Evolutionary conservation across 2,797 vertebrate genomes (phyloP), one percentile per base, ranked within the genome.

Genomic region (Psittacula echo): DNA sequence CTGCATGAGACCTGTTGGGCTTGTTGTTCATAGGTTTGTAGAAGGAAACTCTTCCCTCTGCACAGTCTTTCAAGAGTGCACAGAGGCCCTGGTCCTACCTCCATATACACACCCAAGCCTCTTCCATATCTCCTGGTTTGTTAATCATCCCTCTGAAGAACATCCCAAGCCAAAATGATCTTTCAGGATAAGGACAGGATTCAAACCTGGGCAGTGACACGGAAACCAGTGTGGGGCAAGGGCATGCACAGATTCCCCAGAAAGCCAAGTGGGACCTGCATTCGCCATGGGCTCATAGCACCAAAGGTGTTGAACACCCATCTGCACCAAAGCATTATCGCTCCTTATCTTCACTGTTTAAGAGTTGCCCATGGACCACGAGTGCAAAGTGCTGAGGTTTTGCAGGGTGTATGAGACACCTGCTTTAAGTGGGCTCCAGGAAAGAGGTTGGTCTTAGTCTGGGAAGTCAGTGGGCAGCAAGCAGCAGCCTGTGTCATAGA

Each of bases 181-280:
- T 2, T 1, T n/a, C 18, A 23, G 34, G 9, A 3, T 34, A 11
- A 50, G 11, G 66, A 20, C 32, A 24, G 17, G 37, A 79, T 27
- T 41, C 37, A 62, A 53, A 62, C 23, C 30, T 67, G 64, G n/a
- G 24, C 37, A 27, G 42, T 47, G 53, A 62, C 0, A 0, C 32
- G 22, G 22, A 79, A 89, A 26, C 12, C 9, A 37, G 24, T 3
- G 21, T 29, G 32, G 13, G 39, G 14, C 60, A 71, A 81, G 62
- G 47, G 32, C 26, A 67, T 30, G 53, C 32, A 56, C 39, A 51
- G 19, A 20, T 85, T 67, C 67, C 61, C 44, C 2, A 0, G 44
- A n/a, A 77, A 81, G 53, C 15, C 0, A 0, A 37, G 42, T 2
- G 2, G 26, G 47, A 41, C 22, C 21, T 51, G 39, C 47, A 58